A percentile compares a stretch with the other conserved stretches of the same genome.
phyloP scores from a whole-genome alignment of 1,140 invertebrate species.

The Chironomus striatipennis region DNA sequence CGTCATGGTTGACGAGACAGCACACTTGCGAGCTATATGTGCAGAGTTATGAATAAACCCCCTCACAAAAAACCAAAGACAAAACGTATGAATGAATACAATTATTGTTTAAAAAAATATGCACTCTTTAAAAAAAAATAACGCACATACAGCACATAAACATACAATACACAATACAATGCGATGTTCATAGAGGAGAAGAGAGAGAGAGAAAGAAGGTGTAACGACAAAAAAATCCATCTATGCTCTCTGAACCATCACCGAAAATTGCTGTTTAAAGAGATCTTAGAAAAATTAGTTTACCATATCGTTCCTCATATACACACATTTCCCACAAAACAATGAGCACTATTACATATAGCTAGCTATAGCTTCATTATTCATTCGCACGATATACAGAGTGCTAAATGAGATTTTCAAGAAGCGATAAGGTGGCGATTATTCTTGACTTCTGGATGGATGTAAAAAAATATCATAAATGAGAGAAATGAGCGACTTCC shows the following conservation, averaged over 20 bases:
- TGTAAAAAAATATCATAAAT: background rate
- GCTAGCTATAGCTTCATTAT: background rate
- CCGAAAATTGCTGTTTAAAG: constrained; percentile 17
- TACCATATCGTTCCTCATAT: constrained; percentile 1
- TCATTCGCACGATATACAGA: constrained; percentile 1
- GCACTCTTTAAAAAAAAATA: background rate
- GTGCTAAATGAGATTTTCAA: constrained; percentile 17
- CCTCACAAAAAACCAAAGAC: too few relatives aligned
- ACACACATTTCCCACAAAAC: background rate
- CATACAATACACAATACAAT: constrained; percentile 2
- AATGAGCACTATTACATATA: background rate
- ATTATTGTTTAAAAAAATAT: too few relatives aligned
- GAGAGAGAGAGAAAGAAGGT: background rate
- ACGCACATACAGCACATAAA: background rate
- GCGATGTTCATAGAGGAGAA: background rate
- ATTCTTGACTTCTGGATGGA: background rate
- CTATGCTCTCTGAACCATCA: constrained; percentile 17
- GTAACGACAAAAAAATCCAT: constrained; percentile 12
- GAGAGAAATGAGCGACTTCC: background rate
- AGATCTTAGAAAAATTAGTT: constrained; percentile 22
- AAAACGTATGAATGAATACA: too few relatives aligned
- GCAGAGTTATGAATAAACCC: too few relatives aligned
- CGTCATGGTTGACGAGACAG: too few relatives aligned
- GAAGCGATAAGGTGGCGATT: constrained; percentile 11
- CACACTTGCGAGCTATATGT: too few relatives aligned